phyloP scores from a whole-genome alignment of 2,797 vertebrate species.

The Taenioides sp. region DNA sequence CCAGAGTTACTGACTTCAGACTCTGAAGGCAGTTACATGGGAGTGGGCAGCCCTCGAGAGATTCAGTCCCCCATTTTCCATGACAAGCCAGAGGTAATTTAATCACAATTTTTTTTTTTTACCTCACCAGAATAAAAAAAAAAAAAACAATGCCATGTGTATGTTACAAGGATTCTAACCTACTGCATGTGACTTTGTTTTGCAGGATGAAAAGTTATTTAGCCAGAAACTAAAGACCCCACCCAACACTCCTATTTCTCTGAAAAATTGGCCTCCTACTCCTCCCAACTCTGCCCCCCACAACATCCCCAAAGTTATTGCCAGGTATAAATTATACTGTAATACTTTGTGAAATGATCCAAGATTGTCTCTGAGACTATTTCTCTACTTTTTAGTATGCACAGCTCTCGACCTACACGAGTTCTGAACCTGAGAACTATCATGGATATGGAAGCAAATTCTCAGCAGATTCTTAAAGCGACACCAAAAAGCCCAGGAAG shows the following conservation, averaged over 20 bases:
- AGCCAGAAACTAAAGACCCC: conserved; percentile 66
- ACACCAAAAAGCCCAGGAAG: conserved; percentile 82
- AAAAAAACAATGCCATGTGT: neutral
- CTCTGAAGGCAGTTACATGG: conserved; percentile 93
- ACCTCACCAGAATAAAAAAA: neutral
- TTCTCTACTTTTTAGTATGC: conserved; percentile 27
- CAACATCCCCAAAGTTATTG: conserved; percentile 71
- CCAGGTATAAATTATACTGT: conserved; percentile 41
- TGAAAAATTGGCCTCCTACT: conserved; percentile 67
- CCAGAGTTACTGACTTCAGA: conserved; percentile 93
- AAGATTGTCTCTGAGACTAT: conserved; percentile 2
- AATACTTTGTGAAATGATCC: neutral
- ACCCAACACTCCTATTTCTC: conserved; percentile 74
- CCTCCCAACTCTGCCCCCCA: conserved; percentile 76
- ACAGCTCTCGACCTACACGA: conserved; percentile 78
- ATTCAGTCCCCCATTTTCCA: conserved; percentile 88
- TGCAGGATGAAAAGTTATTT: conserved; percentile 78
- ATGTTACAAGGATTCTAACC: neutral
- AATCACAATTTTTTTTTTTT: neutral
- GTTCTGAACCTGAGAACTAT: conserved; percentile 93
- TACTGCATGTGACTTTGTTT: conserved; percentile 1
- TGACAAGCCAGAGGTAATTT: conserved; percentile 80
- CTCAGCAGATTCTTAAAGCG: conserved; percentile 79
- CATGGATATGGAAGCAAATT: conserved; percentile 94
- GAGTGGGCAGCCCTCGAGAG: conserved; percentile 88